Evolutionary conservation across 2,888 invertebrate genomes (phyloP), one percentile per base, ranked within the genome.

Genomic region (Amorpha juglandis): DNA sequence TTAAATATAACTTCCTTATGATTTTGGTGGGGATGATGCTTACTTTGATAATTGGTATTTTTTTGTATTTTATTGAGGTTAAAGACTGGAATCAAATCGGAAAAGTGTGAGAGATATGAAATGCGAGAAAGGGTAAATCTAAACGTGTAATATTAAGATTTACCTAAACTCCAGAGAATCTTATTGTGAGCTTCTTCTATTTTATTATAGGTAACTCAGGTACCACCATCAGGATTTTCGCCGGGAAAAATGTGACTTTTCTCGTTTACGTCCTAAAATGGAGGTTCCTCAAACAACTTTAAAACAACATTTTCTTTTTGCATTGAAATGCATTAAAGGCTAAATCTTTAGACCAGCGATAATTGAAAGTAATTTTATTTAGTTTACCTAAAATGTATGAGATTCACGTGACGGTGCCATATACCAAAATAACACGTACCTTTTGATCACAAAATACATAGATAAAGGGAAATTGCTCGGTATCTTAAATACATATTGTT

Each of bases 1-100:
- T 45, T n/a, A 53, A 38, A 55, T 58, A 58, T 42, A 6, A 19
- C 19, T 58, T 58, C 58, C 58, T 58, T 38, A 11, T 42, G n/a
- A 27, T 8, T 55, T n/a, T 33, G 6, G 21, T 12, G 33, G 9
- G 52, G 6, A 14, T 52, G 14, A 14, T 45, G 12, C 12, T 38
- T 38, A 11, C 12, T 55, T 58, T 38, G 42, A 58, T 58, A 9
- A 19, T 12, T 55, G 8, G 1, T 58, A 58, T 58, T 58, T 42
- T 58, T 9, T n/a, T 50, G n/a, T 50, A 19, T 45, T 45, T 45
- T 27, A 14, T 45, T 45, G 11, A 45, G 12, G 45, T 45, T 45
- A 45, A 45, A 12, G 45, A 45, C 9, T n/a, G n/a, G 11, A 14
- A 45, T 14, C 14, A 6, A 45, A 45, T 45, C 9, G 12, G 14